phyloP scores from a whole-genome alignment of 2,888 invertebrate genomes.

The Watsonalla binaria region DNA sequence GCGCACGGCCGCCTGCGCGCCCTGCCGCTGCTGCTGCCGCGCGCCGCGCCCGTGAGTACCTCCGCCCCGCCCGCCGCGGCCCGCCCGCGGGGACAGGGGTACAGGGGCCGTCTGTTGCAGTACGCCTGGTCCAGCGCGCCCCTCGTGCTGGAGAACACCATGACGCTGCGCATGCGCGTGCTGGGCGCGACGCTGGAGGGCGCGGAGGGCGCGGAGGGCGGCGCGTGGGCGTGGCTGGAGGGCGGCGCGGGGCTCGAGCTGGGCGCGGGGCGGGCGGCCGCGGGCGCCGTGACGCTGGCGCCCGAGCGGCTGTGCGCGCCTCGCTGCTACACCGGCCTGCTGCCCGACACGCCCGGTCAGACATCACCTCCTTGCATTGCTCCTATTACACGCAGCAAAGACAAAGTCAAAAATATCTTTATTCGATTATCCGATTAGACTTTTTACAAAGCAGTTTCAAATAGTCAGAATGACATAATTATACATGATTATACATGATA shows the following conservation, averaged over 20 bases:
- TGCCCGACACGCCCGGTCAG: constrained; percentile 80
- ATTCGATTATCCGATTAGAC: too few species aligned
- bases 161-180: constrained; percentile 88
- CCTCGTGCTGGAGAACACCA: constrained; percentile 89
- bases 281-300: constrained; percentile 84
- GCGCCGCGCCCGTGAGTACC: constrained; percentile 37
- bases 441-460: too few species aligned
- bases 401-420: too few species aligned
- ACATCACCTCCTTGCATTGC: not conserved
- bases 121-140: constrained; percentile 78
- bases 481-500: too few species aligned
- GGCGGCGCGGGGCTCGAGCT: constrained; percentile 25
- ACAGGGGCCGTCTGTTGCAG: constrained; percentile 6
- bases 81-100: too few species aligned
- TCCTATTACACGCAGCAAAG: too few species aligned
- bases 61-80: too few species aligned
- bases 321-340: constrained; percentile 88
- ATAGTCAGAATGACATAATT: too few species aligned
- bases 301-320: constrained; percentile 84
- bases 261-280: constrained; percentile 49
- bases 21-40: constrained; percentile 19
- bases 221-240: constrained; percentile 24
- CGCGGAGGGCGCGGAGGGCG: constrained; percentile 53
- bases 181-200: constrained; percentile 80
- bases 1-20: constrained; percentile 32